Evolutionary conservation across 2,113 vertebrate genomes (phyloP).

Genomic region (Stercorarius parasiticus): DNA sequence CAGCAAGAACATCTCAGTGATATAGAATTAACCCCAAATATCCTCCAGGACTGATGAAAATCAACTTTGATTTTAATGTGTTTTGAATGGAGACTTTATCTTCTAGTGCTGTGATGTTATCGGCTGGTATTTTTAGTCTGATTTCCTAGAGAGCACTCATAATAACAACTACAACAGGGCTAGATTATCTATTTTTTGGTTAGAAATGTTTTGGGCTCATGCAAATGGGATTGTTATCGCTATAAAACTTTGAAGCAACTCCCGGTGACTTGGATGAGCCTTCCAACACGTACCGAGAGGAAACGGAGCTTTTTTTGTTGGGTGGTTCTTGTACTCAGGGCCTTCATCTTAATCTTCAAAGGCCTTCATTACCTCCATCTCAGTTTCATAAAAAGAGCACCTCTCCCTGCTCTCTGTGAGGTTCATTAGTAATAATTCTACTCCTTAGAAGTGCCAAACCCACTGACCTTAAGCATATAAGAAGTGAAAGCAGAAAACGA

Average conservation of each 20-base stretch:
- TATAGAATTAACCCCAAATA: neutral
- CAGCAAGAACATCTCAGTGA: neutral
- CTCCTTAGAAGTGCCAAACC: neutral
- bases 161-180: neutral
- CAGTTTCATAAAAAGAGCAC: neutral
- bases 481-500: neutral
- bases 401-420: neutral
- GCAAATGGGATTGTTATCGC: neutral
- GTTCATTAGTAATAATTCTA: neutral
- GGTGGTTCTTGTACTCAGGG: neutral
- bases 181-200: neutral
- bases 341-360: slow-evolving; percentile 60
- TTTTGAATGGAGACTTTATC: neutral
- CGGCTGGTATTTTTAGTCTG: neutral
- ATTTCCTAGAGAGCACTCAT: neutral
- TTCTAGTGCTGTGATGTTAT: neutral
- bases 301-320: neutral
- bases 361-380: neutral
- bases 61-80: neutral
- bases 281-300: neutral
- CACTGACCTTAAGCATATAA: neutral
- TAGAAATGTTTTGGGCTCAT: neutral
- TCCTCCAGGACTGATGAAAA: neutral
- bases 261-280: neutral
- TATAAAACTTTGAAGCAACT: neutral